Evolutionary conservation across 2,888 invertebrate species (phyloP), one percentile per base, ranked within the genome.

Genomic region (Geotrupes spiniger): DNA sequence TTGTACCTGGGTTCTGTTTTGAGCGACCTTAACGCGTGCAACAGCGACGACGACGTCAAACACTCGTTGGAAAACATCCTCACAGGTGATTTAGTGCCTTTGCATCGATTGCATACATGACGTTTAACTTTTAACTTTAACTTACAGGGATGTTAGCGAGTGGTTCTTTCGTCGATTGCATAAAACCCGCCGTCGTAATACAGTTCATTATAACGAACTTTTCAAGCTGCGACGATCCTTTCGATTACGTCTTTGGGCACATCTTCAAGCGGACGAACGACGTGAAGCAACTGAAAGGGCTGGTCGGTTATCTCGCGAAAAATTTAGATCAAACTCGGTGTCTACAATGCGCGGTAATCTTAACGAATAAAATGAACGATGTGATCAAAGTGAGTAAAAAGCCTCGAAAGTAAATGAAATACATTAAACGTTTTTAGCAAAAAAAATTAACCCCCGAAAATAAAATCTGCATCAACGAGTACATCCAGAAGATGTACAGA

Each of bases 1-100:
- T 39, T 69, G 10, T 66, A 63, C 54, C 53, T 71, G 9, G 53
- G 64, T 41, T 55, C 65, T 6, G 46, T 72, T 17, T 60, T 63
- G 38, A 60, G 49, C 42, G 68, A 70, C 55, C 42, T 68, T 17
- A 52, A 55, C 15, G 28, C 17, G n/a, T 2, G 14, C 10, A 14
- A 29, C 17, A n/a, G 21, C 8, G 38, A 21, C 12, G 42, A 37
- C 10, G 14, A 12, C 14, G 9, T 40, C 31, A 38, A 54, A 39
- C 17, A 46, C n/a, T n/a, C n/a, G 43, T 11, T 38, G 12, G 52
- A 63, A 55, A 53, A 42, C 28, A 43, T 61, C 11, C 56, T 69
- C 31, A 55, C 65, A 50, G 68, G 69, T 68, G 58, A 54, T 52
- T n/a, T n/a, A n/a, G n/a, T n/a, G n/a, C n/a, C n/a, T n/a, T n/a